Evolutionary conservation across 1,140 invertebrate genomes (phyloP), one percentile per base, ranked within the genome.

Genomic region (Drosophila arizonae): DNA sequence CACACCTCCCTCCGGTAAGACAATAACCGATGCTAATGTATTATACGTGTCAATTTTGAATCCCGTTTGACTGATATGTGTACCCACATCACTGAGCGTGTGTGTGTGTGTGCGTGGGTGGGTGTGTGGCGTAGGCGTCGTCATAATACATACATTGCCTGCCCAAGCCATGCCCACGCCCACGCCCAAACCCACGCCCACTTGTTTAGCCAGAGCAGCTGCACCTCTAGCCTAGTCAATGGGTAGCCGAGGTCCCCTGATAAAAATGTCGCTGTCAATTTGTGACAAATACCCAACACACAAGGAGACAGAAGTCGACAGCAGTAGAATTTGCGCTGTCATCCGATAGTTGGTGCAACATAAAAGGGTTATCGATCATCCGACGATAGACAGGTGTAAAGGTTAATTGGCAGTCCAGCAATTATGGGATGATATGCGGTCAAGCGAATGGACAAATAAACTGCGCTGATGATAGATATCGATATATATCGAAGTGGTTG

Each of bases 1-100:
- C 43, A 46, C 43, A 26, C 57, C 57, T 8, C 41, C 77, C 70
- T 77, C 61, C 69, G 65, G 68, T 71, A 65, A 79, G 72, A 71
- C 82, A 86, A 86, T 87, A 79, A 82, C 78, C 69, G 76, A 76
- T 72, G 78, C 82, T 81, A 86, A 81, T 87, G 82, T 81, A 63
- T 77, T 81, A 76, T 76, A 76, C 78, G 82, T 87, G 82, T 87
- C 82, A 81, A 81, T 86, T 69, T 81, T 77, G 76, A 75, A 77
- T 75, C 70, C 68, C 65, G 39, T 86, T 79, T 81, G 81, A 87
- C 71, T 81, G 81, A 86, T 86, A 71, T 79, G 65, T 73, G 70
- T 50, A 45, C 48, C 17, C 56, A 55, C 46, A 24, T 33, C 36
- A 60, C 46, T 46, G 33, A 55, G 55, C 26, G 41, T 17, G 30